Evolutionary conservation across 30 jellyfish, hydroid and myxozoan species (phyloP), one percentile per base, ranked within the genome.

Genomic region (Euphysa ruthae): DNA sequence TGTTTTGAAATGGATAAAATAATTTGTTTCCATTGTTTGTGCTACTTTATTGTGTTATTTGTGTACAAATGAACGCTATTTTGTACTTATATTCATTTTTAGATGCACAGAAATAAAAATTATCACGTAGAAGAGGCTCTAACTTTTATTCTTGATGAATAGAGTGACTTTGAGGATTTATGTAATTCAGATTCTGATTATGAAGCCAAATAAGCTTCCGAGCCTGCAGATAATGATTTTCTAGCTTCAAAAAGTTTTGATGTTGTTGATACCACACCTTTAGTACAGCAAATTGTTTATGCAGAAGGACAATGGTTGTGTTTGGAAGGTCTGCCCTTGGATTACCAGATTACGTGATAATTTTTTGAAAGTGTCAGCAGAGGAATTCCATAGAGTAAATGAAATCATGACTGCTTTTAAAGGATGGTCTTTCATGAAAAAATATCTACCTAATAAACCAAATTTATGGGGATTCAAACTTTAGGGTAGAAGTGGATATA

Each of bases 401-500:
- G 79, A 66, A 21, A 66, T 35, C 22, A 66, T 66, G 79, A 32
- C 43, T 44, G 69, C 79, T 2, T 66, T 66, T 35, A 66, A 66
- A 35, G 79, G 79, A 6, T 3, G 35, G 54, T 66, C 79, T 4
- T 2, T 3, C 19, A 1, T 66, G 14, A 29, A 35, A 28, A 75
- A 66, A 22, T 66, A 66, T 29, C 20, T 66, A 32, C 79, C 77
- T 2, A 49, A 49, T 15, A 66, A 66, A 44, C 79, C 79, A 2
- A 58, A 35, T 46, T 34, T 13, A 46, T 66, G 79, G 79, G 79
- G 79, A 5, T 66, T 66, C 35, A 66, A 66, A 66, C 3, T 66
- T 15, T 66, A 75, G 79, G 74, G 79, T 15, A 66, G 79, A 49
- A 15, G 79, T 66, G 75, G 79, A 1, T 66, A n/a, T n/a, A n/a